Percentiles rank a stretch among this genome's conserved stretches.
Evolutionary conservation across 2,113 vertebrate species (phyloP).

Genomic region (human (Homo sapiens)): GRCh38 chr6:159009501-159010000

Average conservation of each 20-base stretch:
- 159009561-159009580: neutral
- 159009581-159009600: neutral
- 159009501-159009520: neutral
- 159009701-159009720: neutral
- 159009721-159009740: neutral
- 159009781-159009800: neutral
- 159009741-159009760: neutral
- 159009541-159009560: neutral
- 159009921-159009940: neutral
- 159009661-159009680: neutral
- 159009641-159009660: neutral
- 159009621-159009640: neutral
- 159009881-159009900: neutral
- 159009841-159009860: neutral
- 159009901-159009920: neutral
- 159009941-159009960: neutral
- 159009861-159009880: neutral
- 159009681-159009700: neutral
- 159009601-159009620: neutral
- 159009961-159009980: neutral
- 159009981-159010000: neutral
- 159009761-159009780: neutral
- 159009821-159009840: neutral
- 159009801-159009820: too few species aligned
- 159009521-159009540: neutral